Evolutionary conservation across 2,113 vertebrate species (phyloP), one percentile per base, ranked within the genome.

Genomic region (Cynocephalus volans): DNA sequence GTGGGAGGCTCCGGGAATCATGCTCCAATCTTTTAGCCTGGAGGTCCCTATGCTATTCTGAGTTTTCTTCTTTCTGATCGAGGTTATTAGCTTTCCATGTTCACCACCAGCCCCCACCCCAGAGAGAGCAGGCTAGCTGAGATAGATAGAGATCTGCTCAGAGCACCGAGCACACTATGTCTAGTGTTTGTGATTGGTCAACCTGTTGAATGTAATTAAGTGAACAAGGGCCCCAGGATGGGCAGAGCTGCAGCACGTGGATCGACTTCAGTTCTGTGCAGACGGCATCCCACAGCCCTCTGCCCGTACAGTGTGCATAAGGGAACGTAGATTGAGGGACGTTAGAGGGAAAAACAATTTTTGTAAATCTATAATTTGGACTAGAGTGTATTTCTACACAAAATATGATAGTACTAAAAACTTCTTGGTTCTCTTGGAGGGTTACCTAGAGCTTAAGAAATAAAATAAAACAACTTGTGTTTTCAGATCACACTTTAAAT

Each of bases 21-120:
- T 8, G 23, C 12, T n/a, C 58, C 13, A 7, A 76, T 75, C 82
- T 90, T 94, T 96, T n/a, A 83, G 77, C 41, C 72, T 77, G 18
- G 31, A 12, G 90, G 45, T 52, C 5, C 26, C 12, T 56, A 3
- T 52, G 17, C 14, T 79, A 12, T 77, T 82, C 76, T 64, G 62
- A 94, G 36, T 88, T 88, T 83, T 67, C 86, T 96, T 72, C 62
- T 94, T 87, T 50, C 7, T 64, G 26, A 64, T 82, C 50, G 18
- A 73, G 96, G 24, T 77, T 56, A 41, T 67, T 54, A 82, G 28
- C n/a, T 48, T 67, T 92, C 7, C n/a, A 62, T 1, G 0, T 62
- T 58, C 24, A 79, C 31, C 15, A n/a, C 23, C 54, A 80, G 80
- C 18, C 31, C 58, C 64, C 31, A 36, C 19, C 33, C 13, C 21